phyloP scores from a whole-genome alignment of 1,140 invertebrate species.

The Cherax quadricarinatus region DNA sequence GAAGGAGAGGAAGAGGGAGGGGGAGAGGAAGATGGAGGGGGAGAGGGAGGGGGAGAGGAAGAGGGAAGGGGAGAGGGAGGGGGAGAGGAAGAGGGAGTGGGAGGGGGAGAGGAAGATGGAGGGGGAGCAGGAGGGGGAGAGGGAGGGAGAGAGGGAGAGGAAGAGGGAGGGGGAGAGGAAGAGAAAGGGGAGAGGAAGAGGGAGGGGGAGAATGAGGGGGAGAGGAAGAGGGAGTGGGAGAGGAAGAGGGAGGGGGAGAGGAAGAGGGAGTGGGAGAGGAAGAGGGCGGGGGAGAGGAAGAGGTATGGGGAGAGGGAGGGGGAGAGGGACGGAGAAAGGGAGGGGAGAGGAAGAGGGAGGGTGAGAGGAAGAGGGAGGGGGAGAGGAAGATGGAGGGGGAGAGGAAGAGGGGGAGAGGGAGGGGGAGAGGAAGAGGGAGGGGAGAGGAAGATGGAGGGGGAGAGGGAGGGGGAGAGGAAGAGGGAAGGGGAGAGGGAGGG shows the following conservation, averaged over 20 bases:
- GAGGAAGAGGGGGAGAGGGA: background rate
- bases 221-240: too few species aligned
- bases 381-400: background rate
- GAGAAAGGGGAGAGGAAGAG: background rate
- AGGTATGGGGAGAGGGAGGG: too few species aligned
- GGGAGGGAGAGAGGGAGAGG: background rate
- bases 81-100: background rate
- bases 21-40: background rate
- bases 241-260: too few species aligned
- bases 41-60: background rate
- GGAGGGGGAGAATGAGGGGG: background rate
- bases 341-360: background rate
- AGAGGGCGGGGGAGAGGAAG: too few species aligned
- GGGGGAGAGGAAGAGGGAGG: background rate
- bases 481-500: background rate
- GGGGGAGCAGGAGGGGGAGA: too few species aligned
- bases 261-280: too few species aligned
- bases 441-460: background rate
- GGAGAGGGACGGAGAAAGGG: background rate
- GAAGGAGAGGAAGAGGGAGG: background rate
- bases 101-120: too few species aligned
- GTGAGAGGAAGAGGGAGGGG: background rate
- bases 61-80: background rate
- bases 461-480: background rate
- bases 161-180: background rate